Evolutionary conservation across 2,888 invertebrate species (phyloP).

Genomic region (Gryllus longicercus): DNA sequence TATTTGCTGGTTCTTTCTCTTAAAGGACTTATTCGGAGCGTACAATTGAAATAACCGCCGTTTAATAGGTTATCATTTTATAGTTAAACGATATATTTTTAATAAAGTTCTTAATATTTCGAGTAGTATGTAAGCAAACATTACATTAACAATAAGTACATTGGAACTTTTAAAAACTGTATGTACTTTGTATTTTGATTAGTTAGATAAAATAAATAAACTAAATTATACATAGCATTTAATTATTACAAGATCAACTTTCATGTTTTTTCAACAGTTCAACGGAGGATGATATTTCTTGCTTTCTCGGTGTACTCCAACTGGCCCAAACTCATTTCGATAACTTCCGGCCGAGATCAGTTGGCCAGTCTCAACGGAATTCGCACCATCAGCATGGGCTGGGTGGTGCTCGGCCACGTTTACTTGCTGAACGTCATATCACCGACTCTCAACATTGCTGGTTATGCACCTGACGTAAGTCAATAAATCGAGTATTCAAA

Average conservation of each 20-base stretch:
- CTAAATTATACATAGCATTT: background rate
- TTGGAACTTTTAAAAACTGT: background rate
- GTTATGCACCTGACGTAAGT: background rate
- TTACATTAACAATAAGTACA: no score
- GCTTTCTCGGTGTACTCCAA: background rate
- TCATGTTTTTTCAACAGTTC: background rate
- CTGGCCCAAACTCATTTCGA: background rate
- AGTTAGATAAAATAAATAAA: background rate
- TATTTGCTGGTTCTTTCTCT: no score
- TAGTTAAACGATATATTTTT: no score
- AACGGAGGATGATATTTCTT: background rate
- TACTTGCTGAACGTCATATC: slow-evolving; percentile 45
- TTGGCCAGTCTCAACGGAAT: slow-evolving; percentile 51
- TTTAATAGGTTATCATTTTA: no score
- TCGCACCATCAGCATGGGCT: slow-evolving; percentile 50
- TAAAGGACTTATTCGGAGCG: no score
- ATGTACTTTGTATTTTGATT: background rate
- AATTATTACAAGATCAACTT: background rate
- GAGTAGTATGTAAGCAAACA: no score
- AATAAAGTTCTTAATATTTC: no score
- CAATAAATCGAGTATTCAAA: no score
- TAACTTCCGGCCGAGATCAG: background rate
- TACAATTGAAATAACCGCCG: no score
- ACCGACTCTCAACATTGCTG: slow-evolving; percentile 44
- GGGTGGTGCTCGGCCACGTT: slow-evolving; percentile 51